Evolutionary conservation across 2,797 vertebrate genomes (phyloP), one percentile per base, ranked within the genome.

Genomic region (Chelmon rostratus): DNA sequence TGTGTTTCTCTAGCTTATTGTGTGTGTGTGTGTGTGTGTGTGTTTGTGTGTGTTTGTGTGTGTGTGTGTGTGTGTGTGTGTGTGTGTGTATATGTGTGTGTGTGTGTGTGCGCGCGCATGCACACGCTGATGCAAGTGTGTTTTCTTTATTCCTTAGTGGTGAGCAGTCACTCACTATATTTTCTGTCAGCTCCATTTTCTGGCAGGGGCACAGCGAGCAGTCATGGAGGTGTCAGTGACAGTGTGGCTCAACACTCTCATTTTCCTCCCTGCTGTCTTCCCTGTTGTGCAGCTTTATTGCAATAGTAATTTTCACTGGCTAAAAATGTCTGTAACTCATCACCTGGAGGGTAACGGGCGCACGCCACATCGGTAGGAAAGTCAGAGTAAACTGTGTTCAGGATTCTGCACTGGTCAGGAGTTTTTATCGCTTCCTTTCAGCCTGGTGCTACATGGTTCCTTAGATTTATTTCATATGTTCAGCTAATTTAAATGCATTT

Each of bases 211-310:
- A 62, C 59, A 50, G 65, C 79, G 69, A 12, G 69, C 57, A 42
- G 78, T 82, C 85, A 73, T 46, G 8, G 69, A 91, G 82, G 87
- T 91, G 90, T 90, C 77, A 63, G 50, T 89, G 87, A 88, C 74
- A 73, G 64, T 46, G 81, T 71, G 75, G 76, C 70, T 72, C 69
- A 59, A 52, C 56, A 16, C 47, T 76, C 54, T 78, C 21, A 40
- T 84, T 87, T 91, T 76, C 44, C 68, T 80, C 23, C 73, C 75
- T 54, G 73, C 69, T 69, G 78, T 57, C 78, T 69, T 73, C 70
- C 82, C 82, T 56, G 76, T 84, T 82, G 88, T 78, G 79, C 53
- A 68, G 50, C 82, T 88, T 92, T 91, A 90, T 92, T 91, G 80
- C 70, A 75, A 76, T 75, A 82, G 88, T 91, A 86, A 91, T 90